Evolutionary conservation across 2,888 invertebrate genomes (phyloP).

Genomic region (Anaspis maculata): DNA sequence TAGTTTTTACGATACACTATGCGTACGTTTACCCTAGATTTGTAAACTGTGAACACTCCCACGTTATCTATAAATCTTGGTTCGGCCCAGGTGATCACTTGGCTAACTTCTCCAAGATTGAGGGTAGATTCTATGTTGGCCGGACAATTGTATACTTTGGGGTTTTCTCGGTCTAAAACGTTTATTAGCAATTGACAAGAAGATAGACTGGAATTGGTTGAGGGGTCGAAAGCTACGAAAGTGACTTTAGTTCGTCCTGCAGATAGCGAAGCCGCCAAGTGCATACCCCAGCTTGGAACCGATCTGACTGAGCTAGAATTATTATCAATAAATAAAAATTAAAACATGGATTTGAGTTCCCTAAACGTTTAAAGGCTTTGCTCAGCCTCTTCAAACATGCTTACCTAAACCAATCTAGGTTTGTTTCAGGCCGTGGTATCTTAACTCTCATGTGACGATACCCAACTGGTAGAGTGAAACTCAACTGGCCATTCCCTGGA

Average conservation of each 20-base stretch:
- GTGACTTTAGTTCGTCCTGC: conserved; percentile 51
- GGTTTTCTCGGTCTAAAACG: conserved; percentile 50
- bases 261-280: conserved; percentile 50
- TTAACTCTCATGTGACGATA: conserved; percentile 43
- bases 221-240: conserved; percentile 52
- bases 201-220: conserved; percentile 42
- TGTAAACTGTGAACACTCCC: conserved; percentile 48
- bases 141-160: conserved; percentile 52
- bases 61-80: conserved; percentile 55
- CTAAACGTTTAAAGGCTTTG: conserved; percentile 1
- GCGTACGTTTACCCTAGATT: conserved; percentile 48
- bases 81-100: conserved; percentile 56
- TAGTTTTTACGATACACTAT: too few species aligned
- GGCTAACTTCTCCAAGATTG: conserved; percentile 46
- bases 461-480: conserved; percentile 47
- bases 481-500: conserved; percentile 48
- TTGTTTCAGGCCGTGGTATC: conserved; percentile 52
- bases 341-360: too few species aligned
- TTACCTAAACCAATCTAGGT: conserved; percentile 56
- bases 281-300: conserved; percentile 54
- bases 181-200: conserved; percentile 53
- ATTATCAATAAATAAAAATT: too few species aligned
- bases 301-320: conserved; percentile 48
- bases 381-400: too few species aligned
- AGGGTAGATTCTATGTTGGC: conserved; percentile 52